Percentiles rank a stretch among this genome's conserved stretches.
phyloP scores from a whole-genome alignment of 1,140 invertebrate genomes.

The Nylanderia fulva region DNA sequence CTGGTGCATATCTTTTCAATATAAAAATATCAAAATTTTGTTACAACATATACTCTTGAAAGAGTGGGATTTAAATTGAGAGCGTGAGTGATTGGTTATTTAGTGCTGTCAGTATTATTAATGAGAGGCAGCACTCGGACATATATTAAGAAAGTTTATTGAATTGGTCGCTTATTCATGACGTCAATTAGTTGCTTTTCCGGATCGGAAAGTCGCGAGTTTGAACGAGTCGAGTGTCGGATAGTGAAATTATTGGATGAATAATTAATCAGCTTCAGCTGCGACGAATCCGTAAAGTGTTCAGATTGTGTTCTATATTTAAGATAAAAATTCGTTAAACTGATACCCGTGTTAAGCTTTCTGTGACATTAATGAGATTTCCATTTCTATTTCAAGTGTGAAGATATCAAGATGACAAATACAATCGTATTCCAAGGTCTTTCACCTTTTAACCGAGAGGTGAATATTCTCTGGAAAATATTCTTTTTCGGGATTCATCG shows the following conservation, averaged over 20 bases:
- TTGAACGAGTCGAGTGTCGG: constrained; percentile 47
- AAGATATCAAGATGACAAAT: constrained; percentile 50
- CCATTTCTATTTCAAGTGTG: constrained; percentile 54
- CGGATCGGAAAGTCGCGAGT: constrained; percentile 54
- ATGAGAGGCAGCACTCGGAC: constrained; percentile 14
- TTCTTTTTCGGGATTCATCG: constrained; percentile 17
- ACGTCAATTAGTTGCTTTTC: constrained; percentile 57
- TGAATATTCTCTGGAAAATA: constrained; percentile 53
- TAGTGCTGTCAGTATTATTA: constrained; percentile 46
- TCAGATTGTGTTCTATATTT: constrained; percentile 57
- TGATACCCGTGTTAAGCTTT: constrained; percentile 47
- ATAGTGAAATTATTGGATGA: constrained; percentile 51
- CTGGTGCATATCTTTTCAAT: not conserved
- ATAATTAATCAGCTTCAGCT: constrained; percentile 55
- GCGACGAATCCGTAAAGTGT: constrained; percentile 9
- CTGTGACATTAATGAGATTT: constrained; percentile 59
- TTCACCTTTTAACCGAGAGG: constrained; percentile 47
- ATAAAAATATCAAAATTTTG: not conserved
- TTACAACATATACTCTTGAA: not conserved
- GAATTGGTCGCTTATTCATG: constrained; percentile 41
- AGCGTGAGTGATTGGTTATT: constrained; percentile 36
- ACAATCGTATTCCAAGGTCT: constrained; percentile 55
- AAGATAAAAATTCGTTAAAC: constrained; percentile 53
- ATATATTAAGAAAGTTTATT: constrained; percentile 60
- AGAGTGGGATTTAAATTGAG: not conserved